A percentile compares a stretch with the other conserved stretches of the same genome.
These are phyloP conservation scores for Drosophila flavopinicola DNA, from an alignment of 2,888 invertebrate species.

Conservation along the genomic window DNA sequence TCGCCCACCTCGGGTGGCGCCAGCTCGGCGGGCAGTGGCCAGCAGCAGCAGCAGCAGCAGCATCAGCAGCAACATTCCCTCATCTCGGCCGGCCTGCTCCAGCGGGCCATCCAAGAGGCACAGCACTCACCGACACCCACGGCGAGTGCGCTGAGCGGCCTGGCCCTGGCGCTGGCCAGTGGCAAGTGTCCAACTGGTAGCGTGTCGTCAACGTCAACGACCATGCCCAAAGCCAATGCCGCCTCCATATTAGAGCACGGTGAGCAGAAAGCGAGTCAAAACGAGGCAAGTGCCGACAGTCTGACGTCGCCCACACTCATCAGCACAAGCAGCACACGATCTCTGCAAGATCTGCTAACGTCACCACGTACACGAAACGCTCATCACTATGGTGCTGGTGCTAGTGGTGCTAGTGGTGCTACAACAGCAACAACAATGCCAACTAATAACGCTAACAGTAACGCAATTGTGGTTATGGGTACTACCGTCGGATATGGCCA, in stretches of 20 bases:
- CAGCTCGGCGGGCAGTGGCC: conserved; percentile 23
- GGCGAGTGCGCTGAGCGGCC: conserved; percentile 74
- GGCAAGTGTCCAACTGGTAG: conserved; percentile 64
- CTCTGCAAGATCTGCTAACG: conserved; percentile 80
- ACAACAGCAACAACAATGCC: conserved; percentile 34
- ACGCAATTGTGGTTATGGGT: conserved; percentile 82
- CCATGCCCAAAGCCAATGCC: conserved; percentile 72
- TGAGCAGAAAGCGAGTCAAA: conserved; percentile 84
- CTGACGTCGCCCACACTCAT: conserved; percentile 80
- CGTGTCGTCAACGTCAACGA: too few relatives aligned
- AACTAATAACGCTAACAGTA: conserved; percentile 60
- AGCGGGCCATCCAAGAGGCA: conserved; percentile 81
- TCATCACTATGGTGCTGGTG: conserved; percentile 60
- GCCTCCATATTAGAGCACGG: conserved; percentile 84
- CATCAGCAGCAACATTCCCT: conserved; percentile 75
- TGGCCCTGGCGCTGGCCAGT: conserved; percentile 77
- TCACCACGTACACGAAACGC: conserved; percentile 74
- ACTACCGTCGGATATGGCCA: conserved; percentile 37
- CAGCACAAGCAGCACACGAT: conserved; percentile 57
- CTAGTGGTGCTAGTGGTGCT: conserved; percentile 60
- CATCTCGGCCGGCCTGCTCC: conserved; percentile 81
- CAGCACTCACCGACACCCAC: conserved; percentile 72
- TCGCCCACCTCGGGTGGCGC: conserved; percentile 39
- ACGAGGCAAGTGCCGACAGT: conserved; percentile 86
- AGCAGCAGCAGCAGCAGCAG: conserved; percentile 28